Percentiles rank a stretch among this genome's conserved stretches.
phyloP scores from a whole-genome alignment of 2,888 invertebrate genomes.

The Ganaspis brasiliensis region DNA sequence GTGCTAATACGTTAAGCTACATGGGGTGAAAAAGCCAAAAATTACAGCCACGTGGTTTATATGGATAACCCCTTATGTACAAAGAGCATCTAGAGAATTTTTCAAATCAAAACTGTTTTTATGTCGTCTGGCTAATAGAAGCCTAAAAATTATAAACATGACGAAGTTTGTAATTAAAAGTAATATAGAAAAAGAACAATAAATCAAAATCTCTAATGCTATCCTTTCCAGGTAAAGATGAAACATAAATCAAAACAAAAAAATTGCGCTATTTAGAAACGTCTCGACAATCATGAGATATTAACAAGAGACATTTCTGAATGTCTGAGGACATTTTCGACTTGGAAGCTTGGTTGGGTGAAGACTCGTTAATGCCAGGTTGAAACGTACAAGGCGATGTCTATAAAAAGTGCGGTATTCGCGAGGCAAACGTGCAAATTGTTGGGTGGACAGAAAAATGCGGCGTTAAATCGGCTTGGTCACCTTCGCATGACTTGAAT shows the following conservation, averaged over 20 bases:
- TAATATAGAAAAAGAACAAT: no score
- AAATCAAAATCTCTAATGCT: no score
- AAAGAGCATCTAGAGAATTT: no score
- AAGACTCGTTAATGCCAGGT: constrained; percentile 27
- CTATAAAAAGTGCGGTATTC: constrained; percentile 37
- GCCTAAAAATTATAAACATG: no score
- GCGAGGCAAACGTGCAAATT: constrained; percentile 42
- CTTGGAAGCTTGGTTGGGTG: constrained; percentile 4
- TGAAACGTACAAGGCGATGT: constrained; percentile 23
- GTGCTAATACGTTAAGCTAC: no score
- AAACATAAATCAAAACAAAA: background rate
- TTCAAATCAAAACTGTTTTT: no score
- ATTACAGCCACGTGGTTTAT: no score
- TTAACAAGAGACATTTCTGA: constrained; percentile 27
- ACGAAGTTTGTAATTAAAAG: no score
- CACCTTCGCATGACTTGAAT: constrained; percentile 42
- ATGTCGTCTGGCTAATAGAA: no score
- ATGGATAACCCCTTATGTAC: no score
- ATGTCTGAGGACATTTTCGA: constrained; percentile 12
- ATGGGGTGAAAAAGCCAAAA: no score
- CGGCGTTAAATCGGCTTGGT: constrained; percentile 40
- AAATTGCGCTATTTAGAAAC: constrained; percentile 1
- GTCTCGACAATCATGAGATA: constrained; percentile 13
- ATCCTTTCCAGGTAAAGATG: background rate
- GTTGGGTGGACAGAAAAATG: constrained; percentile 39